Conservation (phyloP, 2,888 invertebrate genomes). For the Dolichomitus sp. region DNA sequence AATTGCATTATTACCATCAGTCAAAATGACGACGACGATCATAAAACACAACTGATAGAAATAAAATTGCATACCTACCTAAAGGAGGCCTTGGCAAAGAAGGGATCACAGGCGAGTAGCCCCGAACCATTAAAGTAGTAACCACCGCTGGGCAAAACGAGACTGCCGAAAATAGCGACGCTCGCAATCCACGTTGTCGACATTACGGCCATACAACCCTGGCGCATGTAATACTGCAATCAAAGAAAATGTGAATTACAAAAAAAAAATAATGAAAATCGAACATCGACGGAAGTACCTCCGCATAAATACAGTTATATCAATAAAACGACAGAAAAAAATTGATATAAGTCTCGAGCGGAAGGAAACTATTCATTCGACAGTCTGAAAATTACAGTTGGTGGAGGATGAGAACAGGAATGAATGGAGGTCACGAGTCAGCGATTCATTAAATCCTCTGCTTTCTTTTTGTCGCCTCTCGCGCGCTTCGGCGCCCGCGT, state of each 20-base stretch:
- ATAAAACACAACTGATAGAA: not conserved
- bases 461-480: constrained; percentile 46
- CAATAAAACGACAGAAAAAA: not conserved
- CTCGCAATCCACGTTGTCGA: constrained; percentile 95
- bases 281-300: not conserved
- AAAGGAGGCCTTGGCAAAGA: constrained; percentile 92
- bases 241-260: constrained; percentile 31
- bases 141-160: constrained; percentile 94
- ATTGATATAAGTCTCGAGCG: not conserved
- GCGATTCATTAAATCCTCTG: constrained; percentile 68
- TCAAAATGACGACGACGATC: not conserved
- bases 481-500: constrained; percentile 30
- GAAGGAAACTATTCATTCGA: constrained; percentile 63
- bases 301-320: constrained; percentile 7
- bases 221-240: constrained; percentile 86
- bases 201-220: constrained; percentile 95
- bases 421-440: constrained; percentile 70
- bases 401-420: constrained; percentile 31
- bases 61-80: constrained; percentile 84
- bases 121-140: constrained; percentile 96
- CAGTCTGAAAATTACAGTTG: constrained; percentile 72
- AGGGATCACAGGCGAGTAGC: constrained; percentile 95
- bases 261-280: constrained; percentile 20
- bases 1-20: not conserved
- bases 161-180: constrained; percentile 93